Percentiles rank a stretch among this genome's conserved stretches.
phyloP scores from a whole-genome alignment of 2,113 vertebrate species.

The Craseonycteris thonglongyai region DNA sequence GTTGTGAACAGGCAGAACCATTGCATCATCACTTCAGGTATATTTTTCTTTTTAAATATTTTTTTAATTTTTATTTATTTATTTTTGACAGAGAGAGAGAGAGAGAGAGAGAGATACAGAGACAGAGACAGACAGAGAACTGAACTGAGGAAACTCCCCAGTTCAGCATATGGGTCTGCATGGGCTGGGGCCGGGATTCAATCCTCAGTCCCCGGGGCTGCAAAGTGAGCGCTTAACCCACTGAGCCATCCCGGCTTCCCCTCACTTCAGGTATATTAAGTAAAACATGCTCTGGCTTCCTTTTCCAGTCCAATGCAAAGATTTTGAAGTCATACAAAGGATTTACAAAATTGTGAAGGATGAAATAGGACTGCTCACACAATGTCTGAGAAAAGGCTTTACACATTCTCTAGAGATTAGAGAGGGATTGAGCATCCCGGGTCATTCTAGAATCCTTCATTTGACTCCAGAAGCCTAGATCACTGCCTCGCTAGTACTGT shows the following conservation, averaged over 20 bases:
- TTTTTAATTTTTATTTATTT: too few species aligned
- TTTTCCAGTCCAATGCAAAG: background rate
- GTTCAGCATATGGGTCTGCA: too few species aligned
- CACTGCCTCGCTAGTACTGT: too few species aligned
- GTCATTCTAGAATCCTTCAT: background rate
- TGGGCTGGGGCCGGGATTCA: too few species aligned
- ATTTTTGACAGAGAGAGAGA: too few species aligned
- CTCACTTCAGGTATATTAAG: background rate
- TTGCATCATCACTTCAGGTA: background rate
- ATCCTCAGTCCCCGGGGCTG: too few species aligned
- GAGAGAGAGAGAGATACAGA: too few species aligned
- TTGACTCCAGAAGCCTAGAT: background rate
- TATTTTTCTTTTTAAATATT: too few species aligned
- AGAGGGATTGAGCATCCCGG: fast-evolving
- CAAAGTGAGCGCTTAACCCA: too few species aligned
- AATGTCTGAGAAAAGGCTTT: background rate
- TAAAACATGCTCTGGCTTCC: background rate
- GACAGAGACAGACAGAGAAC: too few species aligned
- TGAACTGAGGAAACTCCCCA: too few species aligned
- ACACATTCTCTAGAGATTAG: background rate
- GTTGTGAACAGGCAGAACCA: background rate
- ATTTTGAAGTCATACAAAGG: background rate
- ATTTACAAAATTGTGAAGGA: background rate
- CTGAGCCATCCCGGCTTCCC: too few species aligned
- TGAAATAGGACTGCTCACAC: background rate